Evolutionary conservation across 2,888 invertebrate species (phyloP).

Genomic region (Lacanobia wlatinum): DNA sequence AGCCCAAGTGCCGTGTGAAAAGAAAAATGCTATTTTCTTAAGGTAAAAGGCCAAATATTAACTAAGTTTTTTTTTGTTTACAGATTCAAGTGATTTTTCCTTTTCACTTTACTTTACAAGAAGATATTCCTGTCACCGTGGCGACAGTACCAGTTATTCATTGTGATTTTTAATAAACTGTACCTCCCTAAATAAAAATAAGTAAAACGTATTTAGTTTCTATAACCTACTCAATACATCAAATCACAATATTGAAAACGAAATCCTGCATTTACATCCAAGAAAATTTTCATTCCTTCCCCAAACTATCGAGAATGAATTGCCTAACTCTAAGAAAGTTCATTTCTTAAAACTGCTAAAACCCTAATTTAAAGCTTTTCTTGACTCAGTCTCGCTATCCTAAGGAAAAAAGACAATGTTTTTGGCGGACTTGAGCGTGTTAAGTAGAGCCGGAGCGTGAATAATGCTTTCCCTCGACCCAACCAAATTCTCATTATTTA

Average conservation of each 20-base stretch:
- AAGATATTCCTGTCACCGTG: slow-evolving; percentile 77
- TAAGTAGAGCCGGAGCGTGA: not conserved
- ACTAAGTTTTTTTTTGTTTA: slow-evolving; percentile 52
- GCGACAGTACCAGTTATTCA: slow-evolving; percentile 80
- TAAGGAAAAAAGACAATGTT: no score
- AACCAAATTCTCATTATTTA: no score
- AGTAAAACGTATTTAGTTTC: not conserved
- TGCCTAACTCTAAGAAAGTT: no score
- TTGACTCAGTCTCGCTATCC: no score
- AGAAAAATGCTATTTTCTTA: not conserved
- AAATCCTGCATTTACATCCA: not conserved
- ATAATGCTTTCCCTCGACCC: not conserved
- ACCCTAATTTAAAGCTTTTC: no score
- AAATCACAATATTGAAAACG: not conserved
- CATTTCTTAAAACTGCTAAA: no score
- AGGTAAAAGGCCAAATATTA: not conserved
- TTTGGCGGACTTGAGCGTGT: not conserved
- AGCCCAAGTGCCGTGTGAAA: not conserved
- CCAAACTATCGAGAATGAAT: not conserved
- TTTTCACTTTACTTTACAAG: slow-evolving; percentile 74
- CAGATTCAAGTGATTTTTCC: slow-evolving; percentile 77
- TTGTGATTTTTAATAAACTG: slow-evolving; percentile 65
- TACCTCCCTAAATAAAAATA: not conserved
- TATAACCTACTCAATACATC: not conserved
- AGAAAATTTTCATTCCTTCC: not conserved